These are phyloP conservation scores for Halocynthia roretzi DNA, from an alignment of 23 tunicate species.

Conservation along the genomic window DNA sequence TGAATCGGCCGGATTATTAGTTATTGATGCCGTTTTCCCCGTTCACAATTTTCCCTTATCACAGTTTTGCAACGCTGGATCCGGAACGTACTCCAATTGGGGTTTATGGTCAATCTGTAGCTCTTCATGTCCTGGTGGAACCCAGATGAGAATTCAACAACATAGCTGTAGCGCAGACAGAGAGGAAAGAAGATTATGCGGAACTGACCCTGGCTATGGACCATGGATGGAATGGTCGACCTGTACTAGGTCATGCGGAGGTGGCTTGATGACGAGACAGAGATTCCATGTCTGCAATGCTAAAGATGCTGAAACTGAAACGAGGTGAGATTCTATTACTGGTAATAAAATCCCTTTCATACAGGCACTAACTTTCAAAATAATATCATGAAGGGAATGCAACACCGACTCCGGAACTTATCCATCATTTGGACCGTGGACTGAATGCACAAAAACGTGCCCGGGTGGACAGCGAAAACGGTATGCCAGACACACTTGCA, in stretches of 20 bases:
- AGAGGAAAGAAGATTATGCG: slow-evolving; percentile 39
- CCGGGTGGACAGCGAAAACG: slow-evolving; percentile 32
- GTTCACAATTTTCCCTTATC: background rate
- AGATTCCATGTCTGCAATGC: slow-evolving; percentile 58
- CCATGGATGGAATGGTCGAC: slow-evolving; percentile 57
- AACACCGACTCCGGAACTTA: slow-evolving; percentile 36
- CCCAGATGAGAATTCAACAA: slow-evolving; percentile 19
- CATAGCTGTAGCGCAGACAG: slow-evolving; percentile 31
- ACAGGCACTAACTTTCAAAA: too few species aligned
- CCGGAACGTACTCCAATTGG: slow-evolving; percentile 20
- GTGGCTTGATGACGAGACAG: slow-evolving; percentile 45
- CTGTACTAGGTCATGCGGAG: slow-evolving; percentile 82
- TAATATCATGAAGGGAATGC: slow-evolving; percentile 17
- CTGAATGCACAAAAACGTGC: slow-evolving; percentile 32
- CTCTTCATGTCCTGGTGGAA: slow-evolving; percentile 38
- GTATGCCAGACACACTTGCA: slow-evolving; percentile 27
- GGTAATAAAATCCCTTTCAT: too few species aligned
- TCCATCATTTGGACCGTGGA: slow-evolving; percentile 18
- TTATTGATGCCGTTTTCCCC: background rate
- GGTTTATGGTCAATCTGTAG: slow-evolving; percentile 26
- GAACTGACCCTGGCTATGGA: slow-evolving; percentile 58
- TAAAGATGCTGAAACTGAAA: slow-evolving; percentile 17
- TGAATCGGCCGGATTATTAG: background rate
- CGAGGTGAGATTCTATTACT: background rate
- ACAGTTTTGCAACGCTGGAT: slow-evolving; percentile 27